Evolutionary conservation across 2,888 invertebrate species (phyloP).

Genomic region (Chironomus riparius): DNA sequence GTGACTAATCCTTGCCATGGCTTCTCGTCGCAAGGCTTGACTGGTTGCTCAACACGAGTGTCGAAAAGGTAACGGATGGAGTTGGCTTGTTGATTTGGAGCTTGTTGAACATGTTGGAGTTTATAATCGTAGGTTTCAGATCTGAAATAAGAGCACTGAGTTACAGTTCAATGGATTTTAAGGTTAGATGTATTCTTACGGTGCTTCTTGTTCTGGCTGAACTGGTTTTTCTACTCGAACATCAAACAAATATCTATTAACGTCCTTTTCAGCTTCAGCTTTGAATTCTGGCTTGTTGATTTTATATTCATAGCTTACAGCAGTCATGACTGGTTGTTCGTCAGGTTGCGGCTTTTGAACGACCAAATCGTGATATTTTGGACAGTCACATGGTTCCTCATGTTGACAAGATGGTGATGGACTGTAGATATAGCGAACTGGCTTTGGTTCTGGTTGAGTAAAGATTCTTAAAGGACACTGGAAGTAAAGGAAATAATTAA

Average conservation of each 20-base stretch:
- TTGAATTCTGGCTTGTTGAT: background rate
- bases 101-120: background rate
- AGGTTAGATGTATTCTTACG: background rate
- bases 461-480: conserved; percentile 11
- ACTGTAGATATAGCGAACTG: conserved; percentile 12
- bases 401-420: background rate
- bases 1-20: conserved; percentile 26
- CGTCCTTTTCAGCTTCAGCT: background rate
- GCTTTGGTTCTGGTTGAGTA: background rate
- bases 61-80: conserved; percentile 10
- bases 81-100: background rate
- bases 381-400: background rate
- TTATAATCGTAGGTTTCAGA: background rate
- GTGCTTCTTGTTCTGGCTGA: background rate
- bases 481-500: background rate
- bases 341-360: background rate
- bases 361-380: conserved; percentile 6
- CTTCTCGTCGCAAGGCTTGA: conserved; percentile 16
- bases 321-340: background rate
- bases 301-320: background rate
- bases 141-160: background rate
- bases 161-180: background rate
- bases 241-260: conserved; percentile 12
- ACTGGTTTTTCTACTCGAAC: conserved; percentile 12
- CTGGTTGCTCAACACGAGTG: conserved; percentile 11